Evolutionary conservation across 2,113 vertebrate species (phyloP).

Genomic region (Bettongia penicillata): DNA sequence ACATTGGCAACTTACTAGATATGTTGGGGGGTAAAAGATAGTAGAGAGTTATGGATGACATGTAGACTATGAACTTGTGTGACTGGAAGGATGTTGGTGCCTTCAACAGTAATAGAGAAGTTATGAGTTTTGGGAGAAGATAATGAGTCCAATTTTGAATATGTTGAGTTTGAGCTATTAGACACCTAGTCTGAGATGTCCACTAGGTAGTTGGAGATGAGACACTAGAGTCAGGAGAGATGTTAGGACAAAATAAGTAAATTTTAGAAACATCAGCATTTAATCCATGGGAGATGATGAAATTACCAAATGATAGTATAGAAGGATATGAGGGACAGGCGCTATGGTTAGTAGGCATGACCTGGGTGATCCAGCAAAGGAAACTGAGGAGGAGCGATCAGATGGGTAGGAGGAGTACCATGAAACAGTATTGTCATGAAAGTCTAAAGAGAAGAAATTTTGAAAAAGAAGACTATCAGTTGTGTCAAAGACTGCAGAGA

Average conservation of each 20-base stretch:
- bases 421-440: neutral
- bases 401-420: neutral
- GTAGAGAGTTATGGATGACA: neutral
- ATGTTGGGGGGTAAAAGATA: neutral
- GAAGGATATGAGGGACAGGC: neutral
- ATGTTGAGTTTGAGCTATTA: neutral
- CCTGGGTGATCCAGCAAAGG: neutral
- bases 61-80: neutral
- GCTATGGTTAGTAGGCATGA: neutral
- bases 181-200: neutral
- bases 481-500: neutral
- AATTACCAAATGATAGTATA: neutral
- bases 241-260: neutral
- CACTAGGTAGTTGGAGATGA: neutral
- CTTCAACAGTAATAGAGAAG: neutral
- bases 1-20: neutral
- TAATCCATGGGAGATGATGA: neutral
- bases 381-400: neutral
- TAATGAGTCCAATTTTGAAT: neutral
- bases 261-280: neutral
- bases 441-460: neutral
- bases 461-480: neutral
- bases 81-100: neutral
- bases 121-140: neutral
- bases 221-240: neutral